Evolutionary conservation across 2,888 invertebrate genomes (phyloP).

Genomic region (Cephus nigrinus): DNA sequence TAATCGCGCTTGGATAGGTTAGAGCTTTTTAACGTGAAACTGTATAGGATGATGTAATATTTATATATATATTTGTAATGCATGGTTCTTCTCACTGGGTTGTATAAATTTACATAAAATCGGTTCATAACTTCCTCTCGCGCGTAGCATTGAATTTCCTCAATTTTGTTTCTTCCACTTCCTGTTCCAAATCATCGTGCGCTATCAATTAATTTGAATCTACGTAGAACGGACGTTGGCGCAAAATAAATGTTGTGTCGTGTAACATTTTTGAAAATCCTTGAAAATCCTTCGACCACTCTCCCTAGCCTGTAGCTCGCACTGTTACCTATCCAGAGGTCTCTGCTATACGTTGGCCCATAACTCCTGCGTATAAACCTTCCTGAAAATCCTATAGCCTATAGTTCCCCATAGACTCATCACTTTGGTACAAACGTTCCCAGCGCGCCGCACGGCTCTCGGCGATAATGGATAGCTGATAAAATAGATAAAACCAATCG

Average conservation of each 20-base stretch:
- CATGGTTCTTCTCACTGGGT: conserved; percentile 14
- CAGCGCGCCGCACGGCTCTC: conserved; percentile 17
- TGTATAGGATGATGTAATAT: neutral
- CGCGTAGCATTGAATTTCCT: neutral
- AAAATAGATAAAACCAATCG: conserved; percentile 29
- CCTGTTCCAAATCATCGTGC: conserved; percentile 1
- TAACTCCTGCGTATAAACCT: neutral
- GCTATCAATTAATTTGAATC: neutral
- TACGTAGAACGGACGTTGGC: too few species aligned
- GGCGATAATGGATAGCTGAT: conserved; percentile 38
- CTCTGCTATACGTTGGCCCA: neutral
- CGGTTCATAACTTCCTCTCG: conserved; percentile 1
- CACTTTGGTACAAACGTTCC: conserved; percentile 42
- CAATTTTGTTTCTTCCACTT: neutral
- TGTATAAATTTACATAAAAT: conserved; percentile 46
- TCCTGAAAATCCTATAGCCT: neutral
- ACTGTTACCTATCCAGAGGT: neutral
- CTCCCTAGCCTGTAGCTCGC: neutral
- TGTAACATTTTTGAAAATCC: neutral
- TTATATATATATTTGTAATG: too few species aligned
- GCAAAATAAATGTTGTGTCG: neutral
- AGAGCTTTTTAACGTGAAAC: neutral
- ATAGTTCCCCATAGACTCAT: conserved; percentile 35
- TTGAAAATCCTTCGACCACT: neutral
- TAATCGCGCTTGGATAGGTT: neutral